phyloP scores from a whole-genome alignment of 92 coral and sea anemone species.

The Phenganax stokvisi region DNA sequence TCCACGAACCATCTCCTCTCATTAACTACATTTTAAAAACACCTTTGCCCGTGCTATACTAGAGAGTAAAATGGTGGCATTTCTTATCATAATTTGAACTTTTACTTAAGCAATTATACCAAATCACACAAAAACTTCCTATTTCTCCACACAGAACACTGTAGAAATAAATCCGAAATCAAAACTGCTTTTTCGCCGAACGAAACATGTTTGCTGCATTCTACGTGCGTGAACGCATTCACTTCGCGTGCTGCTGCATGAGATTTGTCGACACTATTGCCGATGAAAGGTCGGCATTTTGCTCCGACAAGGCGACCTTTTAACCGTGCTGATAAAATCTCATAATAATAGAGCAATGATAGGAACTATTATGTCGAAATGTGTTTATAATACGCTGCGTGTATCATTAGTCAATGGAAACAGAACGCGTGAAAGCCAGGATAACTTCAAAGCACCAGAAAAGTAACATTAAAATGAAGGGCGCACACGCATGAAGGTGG shows the following conservation, averaged over 20 bases:
- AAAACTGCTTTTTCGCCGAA: background rate
- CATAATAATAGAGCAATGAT: constrained; percentile 17
- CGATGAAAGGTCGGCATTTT: constrained; percentile 30
- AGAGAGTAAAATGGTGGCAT: too few species aligned
- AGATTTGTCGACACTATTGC: constrained; percentile 7
- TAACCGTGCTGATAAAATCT: constrained; percentile 22
- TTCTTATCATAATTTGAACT: too few species aligned
- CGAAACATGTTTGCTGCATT: background rate
- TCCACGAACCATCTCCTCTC: too few species aligned
- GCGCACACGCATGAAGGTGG: too few species aligned
- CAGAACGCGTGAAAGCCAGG: background rate
- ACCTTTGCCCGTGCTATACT: too few species aligned
- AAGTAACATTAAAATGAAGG: too few species aligned
- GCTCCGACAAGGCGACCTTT: background rate
- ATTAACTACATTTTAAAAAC: too few species aligned
- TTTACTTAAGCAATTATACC: too few species aligned
- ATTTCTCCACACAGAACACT: background rate
- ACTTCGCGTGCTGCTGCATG: background rate
- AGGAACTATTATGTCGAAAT: background rate
- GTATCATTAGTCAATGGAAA: too few species aligned
- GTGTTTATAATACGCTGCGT: background rate
- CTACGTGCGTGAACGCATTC: background rate
- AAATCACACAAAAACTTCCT: too few species aligned
- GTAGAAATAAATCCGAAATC: too few species aligned
- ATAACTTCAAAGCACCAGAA: too few species aligned